Evolutionary conservation across 1,140 invertebrate genomes (phyloP), one percentile per base, ranked within the genome.

Genomic region (Papilio polyxenes): DNA sequence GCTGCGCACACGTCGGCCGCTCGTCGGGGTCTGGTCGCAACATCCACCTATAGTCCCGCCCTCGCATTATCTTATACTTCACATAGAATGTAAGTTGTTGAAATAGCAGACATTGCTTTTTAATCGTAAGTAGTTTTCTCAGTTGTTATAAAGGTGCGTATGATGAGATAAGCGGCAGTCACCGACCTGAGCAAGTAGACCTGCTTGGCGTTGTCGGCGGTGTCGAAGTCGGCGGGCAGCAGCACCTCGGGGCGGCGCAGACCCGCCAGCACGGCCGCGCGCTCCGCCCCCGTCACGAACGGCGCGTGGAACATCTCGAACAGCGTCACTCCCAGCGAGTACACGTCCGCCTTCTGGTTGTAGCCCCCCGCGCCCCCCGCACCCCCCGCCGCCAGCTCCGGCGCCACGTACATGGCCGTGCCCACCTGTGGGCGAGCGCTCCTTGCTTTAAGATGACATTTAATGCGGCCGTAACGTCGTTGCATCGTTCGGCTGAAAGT

Each of bases 311-410:
- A 98, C 99, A 99, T 99, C 95, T 99, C 98, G 91, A 98, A 98
- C 79, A 98, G 95, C 81, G 98, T 98, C n/a, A 99, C 97, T 15
- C 98, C 98, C 44, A 98, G 93, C 0, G 95, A 95, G 87, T 98
- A 99, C 87, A 99, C 98, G 91, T 99, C 99, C 11, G 99, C 98
- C 96, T 99, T 99, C 95, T 99, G 96, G 95, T 98, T 98, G 89
- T 98, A 98, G 56, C 17, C 56, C 17, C 56, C 56, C 48, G 48
- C 17, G 11, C 49, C 10, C 75, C 2, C 49, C 20, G 75, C 49
- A 20, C 75, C 75, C 4, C 49, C 75, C n/a, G n/a, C 49, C n/a
- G 5, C 75, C 20, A 99, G 93, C 94, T 99, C 98, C 0, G 98
- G 98, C 1, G 98, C 98, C 80, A 98, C 97, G 93, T 99, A 99